A percentile compares a stretch with the other conserved stretches of the same genome.
phyloP scores from a whole-genome alignment of 2,888 invertebrate species.

The Anticlea derivata region DNA sequence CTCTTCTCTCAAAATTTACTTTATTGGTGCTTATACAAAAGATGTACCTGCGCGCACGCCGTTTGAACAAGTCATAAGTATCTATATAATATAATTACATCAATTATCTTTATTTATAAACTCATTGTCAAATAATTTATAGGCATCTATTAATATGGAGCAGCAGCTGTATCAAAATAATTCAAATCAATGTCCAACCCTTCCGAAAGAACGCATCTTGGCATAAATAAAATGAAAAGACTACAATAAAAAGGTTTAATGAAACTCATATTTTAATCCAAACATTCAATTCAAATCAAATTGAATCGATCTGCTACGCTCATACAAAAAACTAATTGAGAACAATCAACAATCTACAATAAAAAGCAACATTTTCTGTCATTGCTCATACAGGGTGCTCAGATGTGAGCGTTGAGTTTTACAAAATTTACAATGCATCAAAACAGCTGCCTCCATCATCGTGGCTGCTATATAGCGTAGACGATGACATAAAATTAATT shows the following conservation, averaged over 20 bases:
- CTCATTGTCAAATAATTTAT: neutral
- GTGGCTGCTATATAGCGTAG: no score
- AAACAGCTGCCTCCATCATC: no score
- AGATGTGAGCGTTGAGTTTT: no score
- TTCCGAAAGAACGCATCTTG: conserved; percentile 5
- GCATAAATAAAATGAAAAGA: conserved; percentile 1
- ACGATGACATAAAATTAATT: no score
- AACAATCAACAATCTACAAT: conserved; percentile 78
- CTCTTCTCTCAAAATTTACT: no score
- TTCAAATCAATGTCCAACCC: conserved; percentile 1
- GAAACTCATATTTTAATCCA: conserved; percentile 75
- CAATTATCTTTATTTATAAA: neutral
- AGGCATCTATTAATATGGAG: neutral
- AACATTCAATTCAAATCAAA: conserved; percentile 75
- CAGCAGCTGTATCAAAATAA: conserved; percentile 5
- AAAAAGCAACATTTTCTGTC: conserved; percentile 81
- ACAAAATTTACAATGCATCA: no score
- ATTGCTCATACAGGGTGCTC: conserved; percentile 58
- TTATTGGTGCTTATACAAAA: no score
- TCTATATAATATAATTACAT: no score
- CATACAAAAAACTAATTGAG: conserved; percentile 81
- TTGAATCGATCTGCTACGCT: conserved; percentile 74
- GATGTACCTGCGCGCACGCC: no score
- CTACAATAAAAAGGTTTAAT: conserved; percentile 49
- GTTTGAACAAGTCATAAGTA: no score